Conservation (phyloP, 2,888 invertebrate species). For the Tenodera sinensis region DNA sequence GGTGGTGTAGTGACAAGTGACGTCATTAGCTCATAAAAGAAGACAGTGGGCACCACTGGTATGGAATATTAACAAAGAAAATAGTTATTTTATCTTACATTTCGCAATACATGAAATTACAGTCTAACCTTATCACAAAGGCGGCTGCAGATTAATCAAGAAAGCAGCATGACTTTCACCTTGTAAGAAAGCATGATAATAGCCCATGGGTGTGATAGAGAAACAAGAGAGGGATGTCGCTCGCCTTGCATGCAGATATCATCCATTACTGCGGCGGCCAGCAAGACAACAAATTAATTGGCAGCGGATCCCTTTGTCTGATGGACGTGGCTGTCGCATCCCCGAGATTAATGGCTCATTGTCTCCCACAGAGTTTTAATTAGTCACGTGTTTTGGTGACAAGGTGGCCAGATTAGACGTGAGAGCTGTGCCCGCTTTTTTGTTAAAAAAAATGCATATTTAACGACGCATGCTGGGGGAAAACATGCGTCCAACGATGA, state of each 20-base stretch:
- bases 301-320: not conserved
- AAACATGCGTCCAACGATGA: not conserved
- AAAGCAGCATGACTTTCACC: not conserved
- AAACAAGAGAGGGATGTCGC: not conserved
- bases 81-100: no score
- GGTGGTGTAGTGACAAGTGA: no score
- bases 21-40: no score
- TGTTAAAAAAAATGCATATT: not conserved
- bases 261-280: not conserved
- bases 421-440: not conserved
- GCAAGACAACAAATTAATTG: conserved; percentile 12
- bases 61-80: no score
- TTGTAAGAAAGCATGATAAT: not conserved
- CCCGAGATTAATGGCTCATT: not conserved
- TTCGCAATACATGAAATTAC: no score
- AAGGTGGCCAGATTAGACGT: not conserved
- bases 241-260: not conserved
- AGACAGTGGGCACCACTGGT: no score
- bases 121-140: no score
- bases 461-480: not conserved
- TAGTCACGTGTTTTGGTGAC: not conserved
- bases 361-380: not conserved
- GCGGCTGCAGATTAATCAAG: no score
- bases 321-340: not conserved
- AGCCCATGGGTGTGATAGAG: not conserved